Conservation (phyloP, 2,797 vertebrate genomes). For the Rachycentron canadum region DNA sequence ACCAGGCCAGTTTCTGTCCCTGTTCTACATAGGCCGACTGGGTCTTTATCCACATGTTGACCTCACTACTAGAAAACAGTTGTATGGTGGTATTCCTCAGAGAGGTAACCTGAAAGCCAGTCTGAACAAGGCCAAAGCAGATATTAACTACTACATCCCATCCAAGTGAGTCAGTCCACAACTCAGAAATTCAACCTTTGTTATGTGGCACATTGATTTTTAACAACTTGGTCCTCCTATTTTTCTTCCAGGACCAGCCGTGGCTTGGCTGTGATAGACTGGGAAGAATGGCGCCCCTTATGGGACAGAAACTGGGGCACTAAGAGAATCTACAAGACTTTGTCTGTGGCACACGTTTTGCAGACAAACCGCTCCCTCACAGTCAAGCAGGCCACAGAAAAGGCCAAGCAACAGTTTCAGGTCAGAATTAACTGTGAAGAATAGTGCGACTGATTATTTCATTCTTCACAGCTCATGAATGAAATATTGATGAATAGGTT, state of each 20-base stretch:
- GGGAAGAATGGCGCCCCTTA: constrained; percentile 90
- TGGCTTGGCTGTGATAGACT: constrained; percentile 90
- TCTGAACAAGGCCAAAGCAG: constrained; percentile 81
- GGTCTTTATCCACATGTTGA: constrained; percentile 89
- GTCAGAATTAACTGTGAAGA: constrained; percentile 9
- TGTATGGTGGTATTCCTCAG: constrained; percentile 89
- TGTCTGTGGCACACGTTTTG: constrained; percentile 81
- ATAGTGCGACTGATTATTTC: neutral
- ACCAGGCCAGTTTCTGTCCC: constrained; percentile 83
- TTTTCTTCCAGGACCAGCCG: constrained; percentile 56
- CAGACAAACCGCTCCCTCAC: constrained; percentile 71
- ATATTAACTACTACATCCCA: constrained; percentile 86
- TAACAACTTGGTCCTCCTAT: neutral
- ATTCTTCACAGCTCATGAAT: neutral
- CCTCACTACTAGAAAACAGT: constrained; percentile 50
- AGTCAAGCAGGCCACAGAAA: constrained; percentile 36
- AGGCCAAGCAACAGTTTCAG: constrained; percentile 84
- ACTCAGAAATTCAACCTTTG: neutral
- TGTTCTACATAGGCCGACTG: constrained; percentile 88
- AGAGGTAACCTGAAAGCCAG: constrained; percentile 75
- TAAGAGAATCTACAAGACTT: constrained; percentile 84
- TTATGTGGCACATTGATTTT: neutral
- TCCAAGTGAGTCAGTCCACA: constrained; percentile 44
- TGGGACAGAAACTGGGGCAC: constrained; percentile 90
- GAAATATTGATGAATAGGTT: neutral